Evolutionary conservation across 2,797 vertebrate species (phyloP).

Genomic region (Crenichthys baileyi): DNA sequence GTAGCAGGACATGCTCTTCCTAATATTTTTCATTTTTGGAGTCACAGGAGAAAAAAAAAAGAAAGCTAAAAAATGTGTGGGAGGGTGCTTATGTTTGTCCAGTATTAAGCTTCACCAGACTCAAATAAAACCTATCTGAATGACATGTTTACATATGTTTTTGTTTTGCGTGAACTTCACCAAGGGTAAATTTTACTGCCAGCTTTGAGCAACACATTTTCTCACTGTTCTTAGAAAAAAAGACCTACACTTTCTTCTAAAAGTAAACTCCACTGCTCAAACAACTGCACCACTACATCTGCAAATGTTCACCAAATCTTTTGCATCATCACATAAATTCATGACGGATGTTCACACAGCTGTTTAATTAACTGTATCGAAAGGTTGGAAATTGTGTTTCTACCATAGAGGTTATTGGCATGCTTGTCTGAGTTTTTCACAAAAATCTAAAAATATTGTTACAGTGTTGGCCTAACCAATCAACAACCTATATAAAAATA

Average conservation of each 20-base stretch:
- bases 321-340: background rate
- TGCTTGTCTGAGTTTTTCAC: background rate
- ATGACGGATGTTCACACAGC: background rate
- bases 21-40: constrained; percentile 21
- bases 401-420: background rate
- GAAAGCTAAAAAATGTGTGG: background rate
- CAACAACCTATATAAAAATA: background rate
- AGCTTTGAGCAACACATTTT: background rate
- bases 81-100: constrained; percentile 4
- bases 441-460: background rate
- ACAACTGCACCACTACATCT: background rate
- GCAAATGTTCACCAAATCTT: background rate
- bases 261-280: background rate
- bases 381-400: background rate
- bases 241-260: background rate
- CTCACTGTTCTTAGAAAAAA: constrained; percentile 11
- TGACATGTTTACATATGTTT: background rate
- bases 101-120: constrained; percentile 4
- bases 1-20: constrained; percentile 25
- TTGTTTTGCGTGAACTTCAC: background rate
- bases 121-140: background rate
- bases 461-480: background rate
- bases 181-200: background rate
- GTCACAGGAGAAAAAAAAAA: constrained; percentile 14
- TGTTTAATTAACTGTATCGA: background rate